Base-by-base conservation (phyloP, 1,140 invertebrate species). In the Euura lappo region DNA sequence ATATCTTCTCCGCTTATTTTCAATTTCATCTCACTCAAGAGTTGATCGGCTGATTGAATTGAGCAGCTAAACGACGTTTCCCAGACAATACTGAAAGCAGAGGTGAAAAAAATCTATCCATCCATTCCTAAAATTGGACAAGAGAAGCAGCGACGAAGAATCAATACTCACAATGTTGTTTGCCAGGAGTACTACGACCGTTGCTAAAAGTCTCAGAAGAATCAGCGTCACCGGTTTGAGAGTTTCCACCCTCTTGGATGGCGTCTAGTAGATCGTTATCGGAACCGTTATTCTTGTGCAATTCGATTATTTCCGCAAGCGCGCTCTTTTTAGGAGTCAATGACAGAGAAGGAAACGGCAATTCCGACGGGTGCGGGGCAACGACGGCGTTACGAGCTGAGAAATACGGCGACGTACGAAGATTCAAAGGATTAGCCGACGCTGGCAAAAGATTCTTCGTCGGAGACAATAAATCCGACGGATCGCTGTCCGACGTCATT, bases 1-100 rank as follows among this genome's bases (percentile, higher is more conserved):
- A n/a, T 60, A 60, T n/a, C 51, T n/a, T n/a, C 51, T 60, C 8
- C 3, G 28, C 28, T 28, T 28, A 28, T 28, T 28, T 28, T 28
- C 28, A 28, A 60, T n/a, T 60, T 60, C 13, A 11, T 60, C 51
- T 60, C 13, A 60, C 51, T 60, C 51, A 60, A 60, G 68, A 13
- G 67, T 88, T 81, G 65, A 86, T 82, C 8, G 84, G 85, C 47
- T 85, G 84, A 75, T 84, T 84, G 74, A 88, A 88, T 65, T 88
- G 87, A 11, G 87, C 87, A 70, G 85, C 86, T 45, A 88, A 75
- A 51, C 85, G 85, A 74, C 86, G 83, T 76, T 87, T 88, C 10
- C 82, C 82, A 65, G 79, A 77, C 60, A 80, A 81, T 71, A 81
- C 84, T 85, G 70, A 45, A 74, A 74, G 42, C 10, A 60, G 28